Evolutionary conservation across 2,888 invertebrate genomes (phyloP).

Genomic region (Campoletis raptor): DNA sequence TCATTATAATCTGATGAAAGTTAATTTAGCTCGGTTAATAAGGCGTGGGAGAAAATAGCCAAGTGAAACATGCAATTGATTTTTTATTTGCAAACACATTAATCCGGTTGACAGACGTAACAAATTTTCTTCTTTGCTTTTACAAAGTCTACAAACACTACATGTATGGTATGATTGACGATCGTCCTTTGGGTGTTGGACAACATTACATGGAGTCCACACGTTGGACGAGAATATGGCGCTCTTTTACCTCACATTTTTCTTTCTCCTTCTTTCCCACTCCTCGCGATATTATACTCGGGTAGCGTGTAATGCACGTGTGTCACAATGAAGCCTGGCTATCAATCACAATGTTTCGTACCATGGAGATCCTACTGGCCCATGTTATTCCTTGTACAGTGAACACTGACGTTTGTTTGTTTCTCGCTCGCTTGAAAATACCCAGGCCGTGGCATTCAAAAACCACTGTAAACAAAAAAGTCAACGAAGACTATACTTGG

Average conservation of each 20-base stretch:
- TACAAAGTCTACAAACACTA: conserved; percentile 20
- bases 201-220: conserved; percentile 70
- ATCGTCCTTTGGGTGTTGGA: conserved; percentile 64
- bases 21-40: background rate
- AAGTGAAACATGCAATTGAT: background rate
- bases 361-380: conserved; percentile 41
- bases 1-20: background rate
- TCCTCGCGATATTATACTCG: conserved; percentile 34
- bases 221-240: conserved; percentile 23
- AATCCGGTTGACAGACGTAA: background rate
- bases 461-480: background rate
- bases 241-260: conserved; percentile 25
- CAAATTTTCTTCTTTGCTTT: conserved; percentile 33
- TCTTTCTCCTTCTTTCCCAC: background rate
- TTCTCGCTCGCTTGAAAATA: conserved; percentile 27
- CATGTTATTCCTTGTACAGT: conserved; percentile 72
- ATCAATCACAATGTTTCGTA: conserved; percentile 73
- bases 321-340: conserved; percentile 73
- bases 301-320: conserved; percentile 76
- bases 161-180: conserved; percentile 43
- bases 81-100: conserved; percentile 4
- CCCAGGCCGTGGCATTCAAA: background rate
- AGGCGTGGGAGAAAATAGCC: background rate
- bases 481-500: background rate
- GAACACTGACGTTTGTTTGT: conserved; percentile 59